Evolutionary conservation across 2,888 invertebrate genomes (phyloP), one percentile per base, ranked within the genome.

Genomic region (Trichacis sp.): DNA sequence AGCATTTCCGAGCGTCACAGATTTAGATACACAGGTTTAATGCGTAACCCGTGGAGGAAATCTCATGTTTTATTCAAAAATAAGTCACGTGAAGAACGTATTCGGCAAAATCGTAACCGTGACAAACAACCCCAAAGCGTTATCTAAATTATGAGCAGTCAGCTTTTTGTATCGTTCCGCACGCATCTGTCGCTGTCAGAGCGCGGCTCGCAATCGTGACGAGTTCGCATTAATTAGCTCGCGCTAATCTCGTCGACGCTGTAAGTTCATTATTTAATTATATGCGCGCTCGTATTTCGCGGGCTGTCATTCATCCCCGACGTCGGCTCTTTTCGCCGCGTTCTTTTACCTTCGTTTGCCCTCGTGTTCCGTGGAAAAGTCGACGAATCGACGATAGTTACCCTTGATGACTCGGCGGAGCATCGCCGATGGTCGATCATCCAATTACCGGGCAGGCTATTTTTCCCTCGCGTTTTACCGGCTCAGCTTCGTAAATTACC

Each of bases 151-250:
- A 36, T 42, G 24, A 38, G 43, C 11, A 54, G 45, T 43, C 40
- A 14, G 47, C 45, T 49, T 54, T 53, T 60, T 59, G 51, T 19
- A 52, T 58, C 19, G 43, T 47, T 36, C 52, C 38, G 38, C n/a
- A 20, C 46, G 46, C 24, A 47, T 58, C 58, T 52, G 58, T 12
- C 33, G 43, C 33, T 54, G 33, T 19, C 53, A 53, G 12, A 11
- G 36, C 9, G 42, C 19, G 45, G 53, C 59, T 49, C 18, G 54
- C 19, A 61, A 54, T 54, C n/a, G n/a, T n/a, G n/a, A n/a, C 54
- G 45, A 47, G 58, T 20, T 47, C 45, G 46, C 50, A 54, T 61
- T 55, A 53, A 61, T 55, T 55, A 61, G 47, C 38, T 17, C 12
- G 30, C 40, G 46, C 17, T 50, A 55, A 55, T 51, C 46, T 56